Evolutionary conservation across 2,888 invertebrate species (phyloP).

Genomic region (Thera britannica): DNA sequence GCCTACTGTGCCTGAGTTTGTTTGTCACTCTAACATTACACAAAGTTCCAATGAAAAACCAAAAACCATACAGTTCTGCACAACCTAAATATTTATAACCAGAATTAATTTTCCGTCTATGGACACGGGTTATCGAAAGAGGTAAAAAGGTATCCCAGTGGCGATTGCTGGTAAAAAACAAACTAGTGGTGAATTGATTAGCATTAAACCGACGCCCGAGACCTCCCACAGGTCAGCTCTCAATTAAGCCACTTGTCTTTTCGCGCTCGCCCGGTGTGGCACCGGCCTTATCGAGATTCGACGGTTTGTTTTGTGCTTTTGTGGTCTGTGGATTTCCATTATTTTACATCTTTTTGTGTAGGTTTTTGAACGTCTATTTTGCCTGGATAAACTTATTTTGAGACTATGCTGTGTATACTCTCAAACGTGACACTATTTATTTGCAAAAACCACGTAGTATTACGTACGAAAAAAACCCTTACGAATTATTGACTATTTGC

Average conservation of each 20-base stretch:
- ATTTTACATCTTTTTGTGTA: slow-evolving; percentile 16
- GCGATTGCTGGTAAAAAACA: slow-evolving; percentile 77
- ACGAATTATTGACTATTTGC: too few species aligned
- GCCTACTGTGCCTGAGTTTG: too few species aligned
- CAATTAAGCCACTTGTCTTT: slow-evolving; percentile 84
- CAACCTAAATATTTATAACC: slow-evolving; percentile 47
- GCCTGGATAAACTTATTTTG: not conserved
- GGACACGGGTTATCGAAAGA: slow-evolving; percentile 60
- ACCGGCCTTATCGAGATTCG: slow-evolving; percentile 71
- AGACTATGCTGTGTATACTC: not conserved
- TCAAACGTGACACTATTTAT: too few species aligned
- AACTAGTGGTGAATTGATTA: slow-evolving; percentile 80
- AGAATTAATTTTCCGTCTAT: slow-evolving; percentile 43
- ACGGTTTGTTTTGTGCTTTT: slow-evolving; percentile 68
- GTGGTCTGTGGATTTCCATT: slow-evolving; percentile 38
- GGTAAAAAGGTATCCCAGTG: slow-evolving; percentile 62
- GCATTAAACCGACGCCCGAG: slow-evolving; percentile 76
- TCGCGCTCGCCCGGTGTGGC: slow-evolving; percentile 72
- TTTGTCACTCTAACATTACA: not conserved
- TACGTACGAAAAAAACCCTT: too few species aligned
- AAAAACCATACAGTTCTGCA: slow-evolving; percentile 42
- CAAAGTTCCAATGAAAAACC: slow-evolving; percentile 16
- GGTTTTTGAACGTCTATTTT: slow-evolving; percentile 1
- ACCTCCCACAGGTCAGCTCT: slow-evolving; percentile 77
- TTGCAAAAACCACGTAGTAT: too few species aligned